These are phyloP conservation scores for Sebastes melanostomus DNA, from an alignment of 2,797 vertebrate species.

Conservation along the genomic window DNA sequence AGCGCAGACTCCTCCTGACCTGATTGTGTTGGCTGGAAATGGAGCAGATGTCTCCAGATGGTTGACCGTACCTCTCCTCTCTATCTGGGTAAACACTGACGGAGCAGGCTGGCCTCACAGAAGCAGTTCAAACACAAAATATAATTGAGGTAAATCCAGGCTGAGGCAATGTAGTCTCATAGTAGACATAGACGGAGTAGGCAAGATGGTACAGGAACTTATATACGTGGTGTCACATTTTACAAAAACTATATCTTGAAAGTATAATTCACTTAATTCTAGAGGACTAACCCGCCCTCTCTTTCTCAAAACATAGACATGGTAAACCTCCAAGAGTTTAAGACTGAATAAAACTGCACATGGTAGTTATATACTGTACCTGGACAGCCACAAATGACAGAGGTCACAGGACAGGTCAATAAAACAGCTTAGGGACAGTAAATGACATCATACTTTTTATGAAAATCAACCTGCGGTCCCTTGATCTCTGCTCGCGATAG, in stretches of 20 bases:
- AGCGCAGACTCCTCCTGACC: slow-evolving; percentile 54
- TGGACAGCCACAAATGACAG: background rate
- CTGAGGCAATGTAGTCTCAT: background rate
- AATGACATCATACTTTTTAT: background rate
- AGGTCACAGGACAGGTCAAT: background rate
- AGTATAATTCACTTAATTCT: background rate
- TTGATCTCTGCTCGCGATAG: background rate
- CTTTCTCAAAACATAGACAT: background rate
- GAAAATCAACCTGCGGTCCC: background rate
- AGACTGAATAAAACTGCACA: background rate
- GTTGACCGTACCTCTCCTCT: slow-evolving; percentile 23
- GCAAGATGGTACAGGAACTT: background rate
- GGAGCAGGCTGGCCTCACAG: slow-evolving; percentile 17
- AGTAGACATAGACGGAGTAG: background rate
- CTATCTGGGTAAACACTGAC: slow-evolving; percentile 34
- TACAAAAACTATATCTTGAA: background rate
- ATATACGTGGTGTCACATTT: background rate
- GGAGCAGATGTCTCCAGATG: slow-evolving; percentile 52
- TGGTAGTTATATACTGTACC: too few relatives aligned
- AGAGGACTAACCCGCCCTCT: background rate
- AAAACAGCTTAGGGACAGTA: background rate
- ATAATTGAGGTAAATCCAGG: slow-evolving; percentile 13
- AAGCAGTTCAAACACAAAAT: slow-evolving; percentile 13
- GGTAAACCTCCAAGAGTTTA: background rate
- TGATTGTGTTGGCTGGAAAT: slow-evolving; percentile 61